Base-by-base conservation (phyloP, 2,113 vertebrate genomes). In the Nematolebias whitei region DNA sequence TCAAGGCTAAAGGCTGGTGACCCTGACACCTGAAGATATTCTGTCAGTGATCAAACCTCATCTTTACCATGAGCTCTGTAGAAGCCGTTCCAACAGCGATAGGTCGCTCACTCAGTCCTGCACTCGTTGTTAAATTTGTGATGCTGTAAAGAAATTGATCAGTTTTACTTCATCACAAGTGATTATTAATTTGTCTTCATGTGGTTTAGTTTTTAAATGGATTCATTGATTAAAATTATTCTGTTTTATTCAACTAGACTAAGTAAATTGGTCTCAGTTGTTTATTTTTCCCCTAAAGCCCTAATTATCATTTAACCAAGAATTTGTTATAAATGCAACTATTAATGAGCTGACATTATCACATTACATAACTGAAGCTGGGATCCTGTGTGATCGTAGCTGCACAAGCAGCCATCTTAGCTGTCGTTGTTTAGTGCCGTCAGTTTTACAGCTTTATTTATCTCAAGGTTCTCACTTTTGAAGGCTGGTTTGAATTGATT, bases 391-490 rank as follows among this genome's bases (percentile, higher is more conserved):
- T 15, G 12, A 41, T 41, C 2, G 5, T 26, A 45, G 58, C 23
- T 32, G 43, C n/a, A 14, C 32, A 39, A n/a, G 18, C 24, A 18
- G 19, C 40, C 32, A 35, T 35, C 26, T 7, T 7, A 18, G 49
- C 29, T 5, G 6, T 3, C 7, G 12, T 74, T 68, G 72, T 19
- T 51, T 13, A 4, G 23, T 68, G 64, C 23, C 68, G 66, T 84
- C 74, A 2, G 51, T 32, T 74, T 74, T 48, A 65, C 22, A 2
- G 14, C 26, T 10, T 29, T 35, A 52, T 10, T 4, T n/a, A 62
- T 45, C 48, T 82, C 76, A 87, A 78, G 83, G 85, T 54, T 78
- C 7, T 29, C 29, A 14, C n/a, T 9, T 60, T 40, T 70, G 63
- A 67, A 79, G 75, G 83, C 35, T 74, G 20, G 16, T 38, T 41